Conservation (phyloP, 2,797 vertebrate species). For the Falco novaeseelandiae region DNA sequence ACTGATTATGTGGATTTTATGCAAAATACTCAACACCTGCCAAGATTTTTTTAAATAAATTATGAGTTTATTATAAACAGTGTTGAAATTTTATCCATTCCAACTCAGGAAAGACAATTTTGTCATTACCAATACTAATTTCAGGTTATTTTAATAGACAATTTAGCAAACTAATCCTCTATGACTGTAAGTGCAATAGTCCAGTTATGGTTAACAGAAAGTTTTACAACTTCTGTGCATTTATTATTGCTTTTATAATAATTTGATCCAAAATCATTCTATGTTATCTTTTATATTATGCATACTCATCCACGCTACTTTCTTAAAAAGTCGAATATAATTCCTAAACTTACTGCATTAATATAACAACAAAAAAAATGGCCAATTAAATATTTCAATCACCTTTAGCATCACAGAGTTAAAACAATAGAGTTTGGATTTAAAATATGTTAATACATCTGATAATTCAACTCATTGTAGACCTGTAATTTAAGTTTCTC, state of each 20-base stretch:
- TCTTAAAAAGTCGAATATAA: neutral
- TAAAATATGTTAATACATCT: neutral
- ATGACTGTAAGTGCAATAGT: neutral
- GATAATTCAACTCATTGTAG: neutral
- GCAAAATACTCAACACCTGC: neutral
- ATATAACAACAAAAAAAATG: neutral
- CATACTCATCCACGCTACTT: neutral
- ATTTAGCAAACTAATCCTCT: neutral
- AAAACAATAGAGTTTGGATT: neutral
- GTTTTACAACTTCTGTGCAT: neutral
- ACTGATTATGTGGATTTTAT: neutral
- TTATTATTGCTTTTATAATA: neutral
- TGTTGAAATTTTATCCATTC: neutral
- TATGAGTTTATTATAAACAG: neutral
- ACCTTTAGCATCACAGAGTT: neutral
- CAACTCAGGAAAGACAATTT: neutral
- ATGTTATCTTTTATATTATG: neutral
- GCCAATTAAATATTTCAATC: neutral
- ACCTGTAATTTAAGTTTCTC: conserved; percentile 10
- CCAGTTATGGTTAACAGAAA: neutral
- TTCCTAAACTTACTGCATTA: neutral
- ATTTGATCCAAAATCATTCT: neutral
- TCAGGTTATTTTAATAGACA: neutral
- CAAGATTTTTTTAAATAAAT: neutral
- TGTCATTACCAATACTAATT: neutral